Percentiles rank a stretch among this genome's conserved stretches.
phyloP scores from a whole-genome alignment of 2,888 invertebrate species.

The Sthenelais limicola region DNA sequence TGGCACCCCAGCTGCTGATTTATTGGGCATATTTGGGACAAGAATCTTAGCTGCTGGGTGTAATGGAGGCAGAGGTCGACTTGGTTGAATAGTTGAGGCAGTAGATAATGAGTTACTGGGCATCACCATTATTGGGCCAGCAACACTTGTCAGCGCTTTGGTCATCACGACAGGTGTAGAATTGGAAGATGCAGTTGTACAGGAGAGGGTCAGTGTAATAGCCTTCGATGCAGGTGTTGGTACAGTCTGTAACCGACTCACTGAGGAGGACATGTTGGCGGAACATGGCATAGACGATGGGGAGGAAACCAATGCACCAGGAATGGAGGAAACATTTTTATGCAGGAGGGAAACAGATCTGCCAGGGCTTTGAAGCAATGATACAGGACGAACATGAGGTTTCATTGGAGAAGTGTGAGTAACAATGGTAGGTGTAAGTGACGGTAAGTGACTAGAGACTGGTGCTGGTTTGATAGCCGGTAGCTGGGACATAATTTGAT shows the following conservation, averaged over 20 bases:
- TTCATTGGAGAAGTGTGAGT: too few relatives aligned
- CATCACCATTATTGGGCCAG: constrained; percentile 6
- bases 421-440: too few relatives aligned
- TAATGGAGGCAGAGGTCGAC: constrained; percentile 5
- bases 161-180: neutral
- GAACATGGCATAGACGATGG: too few relatives aligned
- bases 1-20: neutral
- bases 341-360: too few relatives aligned
- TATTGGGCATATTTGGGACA: neutral
- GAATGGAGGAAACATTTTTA: too few relatives aligned
- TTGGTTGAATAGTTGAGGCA: neutral
- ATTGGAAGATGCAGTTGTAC: neutral
- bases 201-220: constrained; percentile 8
- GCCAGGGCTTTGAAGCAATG: too few relatives aligned
- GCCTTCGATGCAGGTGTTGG: neutral
- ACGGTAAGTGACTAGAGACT: too few relatives aligned
- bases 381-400: too few relatives aligned
- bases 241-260: too few relatives aligned
- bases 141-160: constrained; percentile 11
- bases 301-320: too few relatives aligned
- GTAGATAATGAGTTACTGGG: neutral
- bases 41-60: neutral
- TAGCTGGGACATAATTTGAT: constrained; percentile 22
- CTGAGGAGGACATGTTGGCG: too few relatives aligned
- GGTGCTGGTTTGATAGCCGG: constrained; percentile 12